Conservation (phyloP, 2,797 vertebrate species). For the Coilia nasus region DNA sequence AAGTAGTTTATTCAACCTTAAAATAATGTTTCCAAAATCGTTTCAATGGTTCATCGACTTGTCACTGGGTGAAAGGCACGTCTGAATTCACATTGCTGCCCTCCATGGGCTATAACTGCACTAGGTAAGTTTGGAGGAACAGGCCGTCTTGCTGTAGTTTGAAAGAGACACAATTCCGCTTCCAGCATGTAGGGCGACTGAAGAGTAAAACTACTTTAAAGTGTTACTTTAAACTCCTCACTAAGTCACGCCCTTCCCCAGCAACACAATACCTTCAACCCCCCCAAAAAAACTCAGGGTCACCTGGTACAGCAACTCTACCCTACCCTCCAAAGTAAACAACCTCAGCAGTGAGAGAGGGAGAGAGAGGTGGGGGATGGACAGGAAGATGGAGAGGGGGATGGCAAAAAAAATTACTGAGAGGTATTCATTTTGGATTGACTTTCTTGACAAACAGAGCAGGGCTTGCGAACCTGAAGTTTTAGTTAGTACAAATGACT, state of each 20-base stretch:
- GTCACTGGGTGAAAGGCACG: no score
- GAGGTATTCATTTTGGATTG: conserved; percentile 1
- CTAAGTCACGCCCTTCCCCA: neutral
- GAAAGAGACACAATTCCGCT: no score
- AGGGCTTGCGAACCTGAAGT: neutral
- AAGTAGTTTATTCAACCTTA: no score
- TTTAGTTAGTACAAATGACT: conserved; percentile 4
- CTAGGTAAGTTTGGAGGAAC: no score
- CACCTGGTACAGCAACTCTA: neutral
- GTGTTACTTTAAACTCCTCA: neutral
- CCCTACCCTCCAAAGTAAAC: neutral
- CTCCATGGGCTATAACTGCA: no score
- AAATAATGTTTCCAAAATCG: no score
- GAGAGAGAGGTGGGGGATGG: neutral
- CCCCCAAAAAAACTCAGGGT: neutral
- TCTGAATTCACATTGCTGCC: no score
- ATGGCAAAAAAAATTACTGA: neutral
- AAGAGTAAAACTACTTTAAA: no score
- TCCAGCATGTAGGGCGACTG: no score
- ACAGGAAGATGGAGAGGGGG: no score
- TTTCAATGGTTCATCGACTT: no score
- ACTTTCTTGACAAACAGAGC: neutral
- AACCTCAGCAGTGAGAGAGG: neutral
- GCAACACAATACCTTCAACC: neutral
- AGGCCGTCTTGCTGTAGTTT: no score